These are phyloP conservation scores for Liasis olivaceus DNA, from an alignment of 2,797 vertebrate genomes.

Conservation along the genomic window DNA sequence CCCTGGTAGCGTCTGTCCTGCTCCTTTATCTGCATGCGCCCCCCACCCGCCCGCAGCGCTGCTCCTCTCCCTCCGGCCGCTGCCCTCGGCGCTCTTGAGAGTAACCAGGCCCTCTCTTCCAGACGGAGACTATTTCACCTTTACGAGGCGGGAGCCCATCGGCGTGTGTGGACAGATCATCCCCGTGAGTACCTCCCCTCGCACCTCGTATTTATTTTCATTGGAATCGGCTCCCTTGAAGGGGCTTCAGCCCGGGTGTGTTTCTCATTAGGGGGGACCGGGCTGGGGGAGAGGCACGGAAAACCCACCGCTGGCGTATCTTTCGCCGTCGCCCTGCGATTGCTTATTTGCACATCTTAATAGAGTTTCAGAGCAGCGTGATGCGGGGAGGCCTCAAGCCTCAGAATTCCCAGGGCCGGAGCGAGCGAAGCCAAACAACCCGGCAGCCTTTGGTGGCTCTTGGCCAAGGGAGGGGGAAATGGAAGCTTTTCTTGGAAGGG, in stretches of 20 bases:
- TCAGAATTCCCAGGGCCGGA: conserved; percentile 75
- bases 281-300: conserved; percentile 14
- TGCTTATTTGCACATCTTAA: conserved; percentile 81
- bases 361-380: conserved; percentile 70
- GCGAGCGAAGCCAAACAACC: conserved; percentile 71
- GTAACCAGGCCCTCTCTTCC: conserved; percentile 73
- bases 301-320: conserved; percentile 80
- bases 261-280: conserved; percentile 72
- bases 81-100: conserved; percentile 48
- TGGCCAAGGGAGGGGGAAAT: conserved; percentile 70
- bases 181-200: conserved; percentile 87
- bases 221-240: conserved; percentile 72
- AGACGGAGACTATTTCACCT: conserved; percentile 98
- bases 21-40: background rate
- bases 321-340: conserved; percentile 73
- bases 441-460: conserved; percentile 47
- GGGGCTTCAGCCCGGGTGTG: conserved; percentile 69
- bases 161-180: conserved; percentile 99
- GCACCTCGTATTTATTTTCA: conserved; percentile 77
- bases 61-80: background rate
- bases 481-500: conserved; percentile 60
- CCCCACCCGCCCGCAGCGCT: background rate
- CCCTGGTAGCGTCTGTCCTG: background rate
- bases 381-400: conserved; percentile 74
- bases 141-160: conserved; percentile 96